phyloP scores from a whole-genome alignment of 1,140 invertebrate species.

The Penaeus chinensis region DNA sequence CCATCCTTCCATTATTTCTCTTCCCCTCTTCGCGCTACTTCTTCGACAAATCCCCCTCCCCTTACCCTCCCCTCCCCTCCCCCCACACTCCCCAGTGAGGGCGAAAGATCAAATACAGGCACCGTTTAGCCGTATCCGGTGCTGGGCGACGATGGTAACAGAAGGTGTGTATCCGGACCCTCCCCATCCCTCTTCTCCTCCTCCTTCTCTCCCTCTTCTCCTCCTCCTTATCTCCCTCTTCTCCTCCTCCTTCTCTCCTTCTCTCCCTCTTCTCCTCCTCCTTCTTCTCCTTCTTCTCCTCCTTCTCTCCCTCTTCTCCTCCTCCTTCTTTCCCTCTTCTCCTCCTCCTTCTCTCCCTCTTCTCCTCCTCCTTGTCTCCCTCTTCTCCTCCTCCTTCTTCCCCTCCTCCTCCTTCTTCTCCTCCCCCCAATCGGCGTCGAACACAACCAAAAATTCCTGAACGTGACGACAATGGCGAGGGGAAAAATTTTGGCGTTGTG shows the following conservation, averaged over 20 bases:
- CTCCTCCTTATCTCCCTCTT: background rate
- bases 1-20: too few relatives aligned
- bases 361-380: background rate
- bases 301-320: background rate
- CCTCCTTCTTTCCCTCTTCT: background rate
- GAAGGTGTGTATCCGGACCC: background rate
- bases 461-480: slow-evolving; percentile 28
- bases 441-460: slow-evolving; percentile 7
- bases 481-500: slow-evolving; percentile 7
- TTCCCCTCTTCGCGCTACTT: too few relatives aligned
- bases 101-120: slow-evolving; percentile 22
- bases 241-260: background rate
- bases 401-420: background rate
- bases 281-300: background rate
- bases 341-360: background rate
- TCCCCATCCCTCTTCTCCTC: too few relatives aligned
- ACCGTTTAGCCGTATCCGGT: slow-evolving; percentile 28
- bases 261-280: background rate
- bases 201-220: background rate
- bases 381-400: background rate
- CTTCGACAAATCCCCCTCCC: too few relatives aligned
- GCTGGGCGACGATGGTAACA: background rate
- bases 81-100: background rate
- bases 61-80: too few relatives aligned
- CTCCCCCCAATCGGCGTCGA: background rate